Evolutionary conservation across 2,113 vertebrate genomes (phyloP), one percentile per base, ranked within the genome.

Genomic region (Elanoides forficatus): DNA sequence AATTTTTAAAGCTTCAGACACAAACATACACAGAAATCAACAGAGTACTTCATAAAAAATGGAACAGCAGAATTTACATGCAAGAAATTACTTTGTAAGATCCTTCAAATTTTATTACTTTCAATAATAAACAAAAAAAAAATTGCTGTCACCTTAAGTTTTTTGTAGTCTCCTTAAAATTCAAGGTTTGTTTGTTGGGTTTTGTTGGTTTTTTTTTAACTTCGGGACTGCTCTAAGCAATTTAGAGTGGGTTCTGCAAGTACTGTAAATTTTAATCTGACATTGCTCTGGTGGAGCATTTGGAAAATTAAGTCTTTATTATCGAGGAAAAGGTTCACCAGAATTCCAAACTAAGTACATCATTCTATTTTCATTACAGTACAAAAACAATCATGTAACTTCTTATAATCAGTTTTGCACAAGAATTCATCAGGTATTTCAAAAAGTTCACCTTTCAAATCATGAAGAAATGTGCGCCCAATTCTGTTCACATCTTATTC

Each of bases 71-170:
- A 88, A 94, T 88, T 38, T 93, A 45, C 92, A 97, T 86, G 91
- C 83, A 96, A 92, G 18, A 75, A 95, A 97, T 79, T 42, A 96
- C 82, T 96, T 97, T 90, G 71, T 94, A 86, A 96, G 93, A 97
- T 93, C 90, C 90, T 95, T 97, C 90, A 97, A 97, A 97, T 73
- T 96, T 92, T 74, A 74, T 60, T 80, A 30, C 40, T 85, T 81
- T 55, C 42, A 94, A 32, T 23, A 91, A 67, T 43, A 67, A 78
- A 80, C 22, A 66, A 76, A 34, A 48, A 17, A 59, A 38, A 22
- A 22, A 80, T 16, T 55, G 7, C 11, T 56, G n/a, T 53, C 20
- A 27, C 15, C 45, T 87, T 70, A 47, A 81, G 52, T 14, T 85
- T 72, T 92, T 72, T 45, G 16, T 74, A 88, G 65, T 87, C 53